Percentiles rank a stretch among this genome's conserved stretches.
Evolutionary conservation across 2,113 vertebrate species (phyloP).

Genomic region (Neotoma lepida): DNA sequence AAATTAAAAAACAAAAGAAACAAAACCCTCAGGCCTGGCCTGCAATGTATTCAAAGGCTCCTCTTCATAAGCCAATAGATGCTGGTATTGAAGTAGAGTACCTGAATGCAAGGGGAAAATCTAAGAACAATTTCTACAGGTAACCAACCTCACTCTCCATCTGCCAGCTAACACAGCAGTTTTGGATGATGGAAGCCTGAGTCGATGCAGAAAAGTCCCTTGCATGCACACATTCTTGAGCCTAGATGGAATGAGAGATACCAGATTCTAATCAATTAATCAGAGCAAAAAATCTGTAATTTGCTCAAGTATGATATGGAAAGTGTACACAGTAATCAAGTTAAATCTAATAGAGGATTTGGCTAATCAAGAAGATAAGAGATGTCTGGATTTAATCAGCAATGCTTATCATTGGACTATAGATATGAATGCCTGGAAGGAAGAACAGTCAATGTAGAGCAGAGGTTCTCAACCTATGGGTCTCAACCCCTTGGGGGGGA

Average conservation of each 20-base stretch:
- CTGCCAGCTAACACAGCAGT: too few relatives aligned
- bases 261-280: not conserved
- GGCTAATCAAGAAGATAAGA: not conserved
- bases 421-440: not conserved
- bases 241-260: not conserved
- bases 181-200: too few relatives aligned
- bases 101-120: not conserved
- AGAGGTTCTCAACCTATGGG: too few relatives aligned
- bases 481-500: too few relatives aligned
- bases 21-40: accelerated
- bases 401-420: not conserved
- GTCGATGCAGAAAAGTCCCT: accelerated
- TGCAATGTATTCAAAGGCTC: not conserved
- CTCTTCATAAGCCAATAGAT: not conserved
- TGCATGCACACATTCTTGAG: not conserved
- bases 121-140: not conserved
- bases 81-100: not conserved
- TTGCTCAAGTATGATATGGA: not conserved
- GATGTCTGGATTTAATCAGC: not conserved
- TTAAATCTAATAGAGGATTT: not conserved
- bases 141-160: too few relatives aligned
- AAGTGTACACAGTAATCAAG: not conserved
- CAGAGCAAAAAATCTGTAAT: not conserved
- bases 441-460: not conserved
- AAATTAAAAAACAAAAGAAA: not conserved